These are phyloP conservation scores for Ibidorhyncha struthersii DNA, from an alignment of 2,113 vertebrate species.

Conservation along the genomic window DNA sequence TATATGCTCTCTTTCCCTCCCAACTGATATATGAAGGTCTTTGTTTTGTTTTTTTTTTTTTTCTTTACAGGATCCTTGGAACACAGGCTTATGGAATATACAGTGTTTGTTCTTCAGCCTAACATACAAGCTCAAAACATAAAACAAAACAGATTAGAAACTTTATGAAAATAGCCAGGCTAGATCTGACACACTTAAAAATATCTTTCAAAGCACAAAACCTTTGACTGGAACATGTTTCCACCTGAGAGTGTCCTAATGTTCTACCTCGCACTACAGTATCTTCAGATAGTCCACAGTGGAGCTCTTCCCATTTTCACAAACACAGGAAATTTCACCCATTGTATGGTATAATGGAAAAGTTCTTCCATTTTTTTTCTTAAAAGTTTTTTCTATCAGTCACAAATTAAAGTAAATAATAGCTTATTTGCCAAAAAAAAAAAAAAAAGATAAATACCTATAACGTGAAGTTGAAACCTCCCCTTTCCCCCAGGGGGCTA, in stretches of 20 bases:
- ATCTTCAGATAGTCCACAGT: background rate
- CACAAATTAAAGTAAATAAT: background rate
- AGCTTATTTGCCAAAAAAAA: background rate
- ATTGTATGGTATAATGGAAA: background rate
- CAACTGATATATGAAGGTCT: conserved; percentile 68
- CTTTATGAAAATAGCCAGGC: background rate
- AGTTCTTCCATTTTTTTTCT: background rate
- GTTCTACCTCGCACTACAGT: background rate
- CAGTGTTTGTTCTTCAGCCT: conserved; percentile 41
- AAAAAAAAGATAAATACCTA: background rate
- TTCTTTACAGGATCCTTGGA: conserved; percentile 52
- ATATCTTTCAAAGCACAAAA: background rate
- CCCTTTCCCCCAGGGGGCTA: background rate
- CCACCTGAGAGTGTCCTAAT: background rate
- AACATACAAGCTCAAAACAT: conserved; percentile 36
- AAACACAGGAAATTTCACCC: background rate
- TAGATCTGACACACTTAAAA: background rate
- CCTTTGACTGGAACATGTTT: background rate
- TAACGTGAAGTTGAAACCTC: background rate
- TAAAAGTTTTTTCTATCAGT: background rate
- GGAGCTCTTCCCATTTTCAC: background rate
- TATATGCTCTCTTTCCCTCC: conserved; percentile 59
- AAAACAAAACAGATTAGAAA: conserved; percentile 24
- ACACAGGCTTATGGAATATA: conserved; percentile 30
- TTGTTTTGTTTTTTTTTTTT: conserved; percentile 34